Evolutionary conservation across 2,113 vertebrate species (phyloP), one percentile per base, ranked within the genome.

Genomic region (Oenanthe melanoleuca): DNA sequence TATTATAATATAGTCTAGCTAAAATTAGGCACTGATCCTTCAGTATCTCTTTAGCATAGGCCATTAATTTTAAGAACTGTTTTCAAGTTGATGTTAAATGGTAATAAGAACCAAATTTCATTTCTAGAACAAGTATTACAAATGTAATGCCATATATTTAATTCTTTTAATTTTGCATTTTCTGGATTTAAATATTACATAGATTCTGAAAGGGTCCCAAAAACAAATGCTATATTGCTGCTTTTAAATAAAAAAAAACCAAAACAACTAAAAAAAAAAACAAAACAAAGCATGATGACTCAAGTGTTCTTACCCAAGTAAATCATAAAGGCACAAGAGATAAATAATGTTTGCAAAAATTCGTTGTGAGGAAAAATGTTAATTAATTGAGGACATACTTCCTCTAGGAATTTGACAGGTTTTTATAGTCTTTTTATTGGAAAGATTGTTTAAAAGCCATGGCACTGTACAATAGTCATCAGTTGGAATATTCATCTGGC

Each of bases 11-110:
- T 23, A 88, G 49, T 74, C 64, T 86, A 77, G 18, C 28, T 96
- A 96, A 96, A 92, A 94, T 90, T 94, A 95, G 88, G 64, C 71
- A 63, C 72, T 88, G 75, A 83, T 97, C 61, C 64, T 92, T 80
- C 80, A 90, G 47, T 84, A 94, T 83, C 89, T 92, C n/a, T 89
- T 92, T 86, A 90, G 23, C 88, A 92, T 64, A 59, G 52, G 8
- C 42, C 37, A 93, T 83, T 81, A 94, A 55, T 88, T 97, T 95
- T 92, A 86, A 92, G 70, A 89, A 73, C 42, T 89, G 64, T 84
- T 87, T 88, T 74, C 65, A 52, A 25, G 31, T 57, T 84, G 42
- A 69, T 42, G 29, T 67, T 69, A 56, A 63, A 64, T 40, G 53
- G 52, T 42, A 53, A 42, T 67, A 84, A 86, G 38, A 74, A 86